A percentile compares a stretch with the other conserved stretches of the same genome.
phyloP scores from a whole-genome alignment of 2,888 invertebrate genomes.

The Ommatoiulus sabulosus region DNA sequence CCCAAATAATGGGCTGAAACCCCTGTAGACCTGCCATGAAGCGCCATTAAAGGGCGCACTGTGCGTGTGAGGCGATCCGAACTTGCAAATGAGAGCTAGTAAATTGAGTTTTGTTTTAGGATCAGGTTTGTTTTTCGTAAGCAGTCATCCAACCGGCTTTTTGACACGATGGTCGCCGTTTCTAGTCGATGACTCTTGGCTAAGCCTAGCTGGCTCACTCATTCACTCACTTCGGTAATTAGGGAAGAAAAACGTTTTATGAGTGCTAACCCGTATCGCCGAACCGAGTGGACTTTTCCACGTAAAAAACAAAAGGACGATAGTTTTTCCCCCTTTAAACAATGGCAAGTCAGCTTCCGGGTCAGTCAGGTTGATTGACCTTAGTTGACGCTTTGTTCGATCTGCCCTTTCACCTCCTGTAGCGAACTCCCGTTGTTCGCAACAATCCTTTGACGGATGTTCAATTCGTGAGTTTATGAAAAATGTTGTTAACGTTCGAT shows the following conservation, averaged over 20 bases:
- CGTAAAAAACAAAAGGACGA: neutral
- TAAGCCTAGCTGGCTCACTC: neutral
- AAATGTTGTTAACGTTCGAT: too few relatives aligned
- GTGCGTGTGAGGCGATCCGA: too few relatives aligned
- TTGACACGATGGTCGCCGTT: neutral
- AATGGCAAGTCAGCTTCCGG: conserved; percentile 42
- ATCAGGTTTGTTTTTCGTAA: neutral
- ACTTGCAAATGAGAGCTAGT: neutral
- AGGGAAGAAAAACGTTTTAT: conserved; percentile 22
- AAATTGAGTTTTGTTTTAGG: neutral
- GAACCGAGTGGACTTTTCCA: neutral
- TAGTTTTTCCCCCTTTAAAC: neutral
- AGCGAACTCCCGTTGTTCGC: too few relatives aligned
- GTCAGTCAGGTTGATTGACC: conserved; percentile 13
- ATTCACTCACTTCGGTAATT: neutral
- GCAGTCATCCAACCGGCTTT: neutral
- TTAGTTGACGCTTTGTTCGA: neutral
- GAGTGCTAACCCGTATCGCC: conserved; percentile 17
- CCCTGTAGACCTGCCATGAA: too few relatives aligned
- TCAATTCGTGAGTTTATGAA: too few relatives aligned
- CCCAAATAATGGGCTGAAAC: too few relatives aligned
- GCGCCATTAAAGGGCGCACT: too few relatives aligned
- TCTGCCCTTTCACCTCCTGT: conserved; percentile 19
- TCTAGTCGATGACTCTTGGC: too few relatives aligned
- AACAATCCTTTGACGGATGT: too few relatives aligned